A percentile compares a stretch with the other conserved stretches of the same genome.
These are phyloP conservation scores for Popillia japonica DNA, from an alignment of 1,140 invertebrate genomes.

Conservation along the genomic window DNA sequence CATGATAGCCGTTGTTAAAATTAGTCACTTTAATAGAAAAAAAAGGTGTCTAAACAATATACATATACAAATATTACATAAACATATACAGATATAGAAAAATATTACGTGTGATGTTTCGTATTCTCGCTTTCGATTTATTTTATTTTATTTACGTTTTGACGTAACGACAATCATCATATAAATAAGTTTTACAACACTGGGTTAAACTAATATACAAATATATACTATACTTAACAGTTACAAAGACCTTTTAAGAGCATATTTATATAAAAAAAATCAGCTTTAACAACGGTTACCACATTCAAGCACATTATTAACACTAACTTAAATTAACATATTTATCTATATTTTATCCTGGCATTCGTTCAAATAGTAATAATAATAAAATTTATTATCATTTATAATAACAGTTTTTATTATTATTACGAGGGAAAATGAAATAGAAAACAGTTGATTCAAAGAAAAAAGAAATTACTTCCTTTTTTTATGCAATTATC, in stretches of 20 bases:
- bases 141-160: conserved; percentile 39
- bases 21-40: conserved; percentile 22
- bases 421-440: conserved; percentile 12
- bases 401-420: not conserved
- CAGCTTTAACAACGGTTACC: conserved; percentile 50
- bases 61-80: conserved; percentile 42
- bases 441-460: conserved; percentile 7
- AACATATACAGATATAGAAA: conserved; percentile 47
- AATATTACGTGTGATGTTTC: conserved; percentile 47
- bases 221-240: conserved; percentile 6
- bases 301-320: conserved; percentile 48
- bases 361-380: conserved; percentile 45
- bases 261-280: conserved; percentile 22
- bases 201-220: conserved; percentile 46
- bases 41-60: conserved; percentile 45
- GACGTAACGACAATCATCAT: conserved; percentile 18
- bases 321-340: conserved; percentile 53
- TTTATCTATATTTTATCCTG: conserved; percentile 49
- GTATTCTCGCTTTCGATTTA: not conserved
- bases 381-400: not conserved
- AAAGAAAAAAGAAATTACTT: not conserved
- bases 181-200: conserved; percentile 52
- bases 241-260: conserved; percentile 39
- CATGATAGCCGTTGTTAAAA: conserved; percentile 52
- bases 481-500: conserved; percentile 15